Evolutionary conservation across 2,797 vertebrate genomes (phyloP).

Genomic region (Cryptoblepharus egeriae): DNA sequence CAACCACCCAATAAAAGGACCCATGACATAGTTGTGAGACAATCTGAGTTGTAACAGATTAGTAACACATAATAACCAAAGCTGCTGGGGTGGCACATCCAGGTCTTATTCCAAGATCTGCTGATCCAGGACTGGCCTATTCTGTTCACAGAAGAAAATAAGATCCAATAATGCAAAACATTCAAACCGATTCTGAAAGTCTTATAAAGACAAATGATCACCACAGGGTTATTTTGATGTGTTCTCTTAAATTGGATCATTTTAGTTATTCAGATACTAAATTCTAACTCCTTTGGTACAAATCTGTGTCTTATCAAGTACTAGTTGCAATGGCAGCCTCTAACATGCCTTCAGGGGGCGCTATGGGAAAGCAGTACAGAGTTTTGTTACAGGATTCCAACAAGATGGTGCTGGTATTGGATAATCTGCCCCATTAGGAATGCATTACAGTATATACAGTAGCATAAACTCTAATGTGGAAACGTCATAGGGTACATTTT

Average conservation of each 20-base stretch:
- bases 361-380: too few species aligned
- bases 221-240: neutral
- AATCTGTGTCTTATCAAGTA: too few species aligned
- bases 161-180: neutral
- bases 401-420: too few species aligned
- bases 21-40: neutral
- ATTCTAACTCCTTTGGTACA: neutral
- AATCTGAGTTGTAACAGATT: neutral
- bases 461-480: neutral
- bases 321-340: too few species aligned
- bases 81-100: neutral
- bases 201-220: neutral
- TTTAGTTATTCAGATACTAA: neutral
- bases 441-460: neutral
- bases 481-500: too few species aligned
- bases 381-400: too few species aligned
- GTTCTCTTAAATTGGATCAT: neutral
- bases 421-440: neutral
- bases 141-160: neutral
- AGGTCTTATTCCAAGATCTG: neutral
- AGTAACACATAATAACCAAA: neutral
- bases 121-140: neutral
- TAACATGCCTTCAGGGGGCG: too few species aligned
- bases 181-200: neutral
- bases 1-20: neutral